phyloP scores from a whole-genome alignment of 2,888 invertebrate genomes.

The Odontocolon sp. region DNA sequence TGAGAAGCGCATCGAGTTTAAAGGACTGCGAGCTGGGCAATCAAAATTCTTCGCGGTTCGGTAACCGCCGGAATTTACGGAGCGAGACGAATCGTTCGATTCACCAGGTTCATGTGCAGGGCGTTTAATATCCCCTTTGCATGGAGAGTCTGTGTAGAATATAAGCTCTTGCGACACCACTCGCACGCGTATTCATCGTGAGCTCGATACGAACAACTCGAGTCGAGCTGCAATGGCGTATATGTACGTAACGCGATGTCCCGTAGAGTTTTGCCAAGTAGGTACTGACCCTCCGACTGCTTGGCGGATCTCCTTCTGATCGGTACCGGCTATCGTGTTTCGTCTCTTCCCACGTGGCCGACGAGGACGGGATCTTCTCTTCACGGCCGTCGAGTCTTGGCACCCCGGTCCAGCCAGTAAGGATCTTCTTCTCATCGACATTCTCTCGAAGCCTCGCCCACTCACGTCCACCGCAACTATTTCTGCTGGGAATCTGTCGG shows the following conservation, averaged over 20 bases:
- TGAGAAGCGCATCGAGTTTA: conserved; percentile 46
- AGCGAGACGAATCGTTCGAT: conserved; percentile 64
- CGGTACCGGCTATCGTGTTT: conserved; percentile 95
- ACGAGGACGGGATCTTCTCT: conserved; percentile 87
- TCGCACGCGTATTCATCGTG: not conserved
- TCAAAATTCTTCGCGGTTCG: conserved; percentile 64
- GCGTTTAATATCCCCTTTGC: not conserved
- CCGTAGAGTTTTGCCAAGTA: conserved; percentile 37
- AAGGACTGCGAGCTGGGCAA: conserved; percentile 38
- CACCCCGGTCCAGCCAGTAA: conserved; percentile 82
- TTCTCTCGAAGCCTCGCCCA: conserved; percentile 93
- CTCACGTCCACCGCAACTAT: conserved; percentile 94
- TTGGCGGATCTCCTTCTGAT: conserved; percentile 93
- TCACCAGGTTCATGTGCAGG: conserved; percentile 43
- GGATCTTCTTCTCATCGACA: conserved; percentile 93
- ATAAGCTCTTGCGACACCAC: conserved; percentile 7
- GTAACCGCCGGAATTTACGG: conserved; percentile 64
- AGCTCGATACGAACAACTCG: not conserved
- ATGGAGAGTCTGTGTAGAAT: not conserved
- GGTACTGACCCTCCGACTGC: conserved; percentile 91
- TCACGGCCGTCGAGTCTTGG: conserved; percentile 80
- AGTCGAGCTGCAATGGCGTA: not conserved
- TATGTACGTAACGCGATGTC: not conserved
- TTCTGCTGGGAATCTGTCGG: conserved; percentile 91
- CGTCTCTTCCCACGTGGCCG: conserved; percentile 92